Conservation (phyloP, 2,888 invertebrate species). For the Branchipolynoe longqiensis region DNA sequence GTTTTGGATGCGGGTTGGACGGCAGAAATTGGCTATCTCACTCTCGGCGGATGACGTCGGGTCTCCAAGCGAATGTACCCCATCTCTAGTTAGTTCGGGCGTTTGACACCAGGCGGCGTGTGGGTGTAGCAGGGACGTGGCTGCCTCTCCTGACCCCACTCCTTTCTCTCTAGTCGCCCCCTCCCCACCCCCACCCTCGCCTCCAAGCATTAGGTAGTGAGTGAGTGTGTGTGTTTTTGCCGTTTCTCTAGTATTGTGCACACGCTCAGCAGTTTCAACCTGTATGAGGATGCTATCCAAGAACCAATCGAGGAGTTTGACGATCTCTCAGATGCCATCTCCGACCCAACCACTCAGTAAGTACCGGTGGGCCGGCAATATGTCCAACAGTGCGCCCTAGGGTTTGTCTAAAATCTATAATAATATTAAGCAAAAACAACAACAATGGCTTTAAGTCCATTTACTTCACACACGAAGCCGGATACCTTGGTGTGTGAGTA, state of each 20-base stretch:
- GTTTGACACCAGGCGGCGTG: neutral
- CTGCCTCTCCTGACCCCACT: too few relatives aligned
- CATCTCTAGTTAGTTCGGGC: neutral
- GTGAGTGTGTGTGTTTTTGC: conserved; percentile 57
- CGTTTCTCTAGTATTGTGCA: conserved; percentile 81
- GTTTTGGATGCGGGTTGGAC: too few relatives aligned
- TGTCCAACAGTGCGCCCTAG: too few relatives aligned
- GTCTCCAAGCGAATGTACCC: neutral
- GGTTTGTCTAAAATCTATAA: too few relatives aligned
- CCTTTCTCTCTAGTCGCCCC: too few relatives aligned
- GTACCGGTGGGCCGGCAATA: too few relatives aligned
- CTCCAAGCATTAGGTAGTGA: conserved; percentile 35
- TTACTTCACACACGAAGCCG: too few relatives aligned
- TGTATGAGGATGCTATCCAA: conserved; percentile 83
- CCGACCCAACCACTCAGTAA: conserved; percentile 84
- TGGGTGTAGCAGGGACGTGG: neutral
- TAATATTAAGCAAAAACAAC: too few relatives aligned
- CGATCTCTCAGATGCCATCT: conserved; percentile 83
- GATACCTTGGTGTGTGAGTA: too few relatives aligned
- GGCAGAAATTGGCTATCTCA: too few relatives aligned
- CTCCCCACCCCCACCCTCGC: neutral
- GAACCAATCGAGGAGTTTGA: conserved; percentile 82
- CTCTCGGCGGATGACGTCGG: too few relatives aligned
- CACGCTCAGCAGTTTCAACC: conserved; percentile 83
- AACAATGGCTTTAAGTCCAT: too few relatives aligned